Evolutionary conservation across 2,797 vertebrate genomes (phyloP).

Genomic region (Sus cebifrons): DNA sequence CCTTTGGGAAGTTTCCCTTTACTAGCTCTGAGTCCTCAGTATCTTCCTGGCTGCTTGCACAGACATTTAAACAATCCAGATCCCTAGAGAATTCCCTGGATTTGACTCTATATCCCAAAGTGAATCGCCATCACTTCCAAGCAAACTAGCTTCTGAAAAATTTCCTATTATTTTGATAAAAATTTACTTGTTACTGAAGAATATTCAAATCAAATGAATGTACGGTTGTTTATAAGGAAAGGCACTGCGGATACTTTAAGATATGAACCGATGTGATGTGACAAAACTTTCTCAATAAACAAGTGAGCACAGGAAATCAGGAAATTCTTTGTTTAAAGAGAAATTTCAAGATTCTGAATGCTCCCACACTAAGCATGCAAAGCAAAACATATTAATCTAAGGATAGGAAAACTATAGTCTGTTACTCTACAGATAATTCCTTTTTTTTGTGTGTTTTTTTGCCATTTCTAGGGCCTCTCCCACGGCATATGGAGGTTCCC

Average conservation of each 20-base stretch:
- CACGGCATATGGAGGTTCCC: no score
- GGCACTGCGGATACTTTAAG: neutral
- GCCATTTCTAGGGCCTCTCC: no score
- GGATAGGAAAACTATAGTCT: conserved; percentile 6
- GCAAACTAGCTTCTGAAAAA: conserved; percentile 91
- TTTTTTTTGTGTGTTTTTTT: no score
- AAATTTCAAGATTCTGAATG: conserved; percentile 37
- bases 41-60: conserved; percentile 91
- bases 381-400: conserved; percentile 11
- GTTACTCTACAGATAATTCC: neutral
- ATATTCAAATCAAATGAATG: conserved; percentile 38
- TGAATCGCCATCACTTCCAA: conserved; percentile 92
- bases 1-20: conserved; percentile 88
- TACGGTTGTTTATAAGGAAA: neutral
- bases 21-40: conserved; percentile 87
- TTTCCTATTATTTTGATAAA: conserved; percentile 81
- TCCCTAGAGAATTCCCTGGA: conserved; percentile 89
- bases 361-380: neutral
- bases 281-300: conserved; percentile 38
- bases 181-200: conserved; percentile 12
- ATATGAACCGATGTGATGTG: neutral
- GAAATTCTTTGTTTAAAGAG: conserved; percentile 44
- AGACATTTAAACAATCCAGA: conserved; percentile 89
- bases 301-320: conserved; percentile 15
- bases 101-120: conserved; percentile 92